Percentiles rank a stretch among this genome's conserved stretches.
phyloP scores from a whole-genome alignment of 2,888 invertebrate species.

The Tiliacea citrago region DNA sequence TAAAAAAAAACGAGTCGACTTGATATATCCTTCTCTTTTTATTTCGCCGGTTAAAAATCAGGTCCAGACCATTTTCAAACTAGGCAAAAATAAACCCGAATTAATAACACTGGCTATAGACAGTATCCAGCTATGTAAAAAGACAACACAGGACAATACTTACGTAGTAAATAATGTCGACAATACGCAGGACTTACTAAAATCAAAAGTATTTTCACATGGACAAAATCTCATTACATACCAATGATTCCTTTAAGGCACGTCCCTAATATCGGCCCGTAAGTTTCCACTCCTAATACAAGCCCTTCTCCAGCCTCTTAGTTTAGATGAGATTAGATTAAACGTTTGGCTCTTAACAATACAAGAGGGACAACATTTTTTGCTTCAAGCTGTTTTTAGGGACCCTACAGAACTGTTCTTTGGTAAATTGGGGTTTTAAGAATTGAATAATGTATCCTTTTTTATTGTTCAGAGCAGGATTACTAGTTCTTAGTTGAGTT shows the following conservation, averaged over 20 bases:
- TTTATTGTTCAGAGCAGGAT: constrained; percentile 42
- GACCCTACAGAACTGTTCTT: constrained; percentile 47
- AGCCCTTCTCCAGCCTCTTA: constrained; percentile 73
- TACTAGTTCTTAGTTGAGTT: constrained; percentile 36
- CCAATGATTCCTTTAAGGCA: background rate
- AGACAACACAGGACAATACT: too few species aligned
- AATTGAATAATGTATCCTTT: constrained; percentile 64
- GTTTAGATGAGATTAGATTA: constrained; percentile 78
- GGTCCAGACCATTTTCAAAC: too few species aligned
- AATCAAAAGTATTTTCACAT: too few species aligned
- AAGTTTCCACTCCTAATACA: constrained; percentile 61
- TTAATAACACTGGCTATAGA: too few species aligned
- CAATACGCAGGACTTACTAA: too few species aligned
- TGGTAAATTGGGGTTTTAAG: constrained; percentile 57
- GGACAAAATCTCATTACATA: background rate
- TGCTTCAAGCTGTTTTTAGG: constrained; percentile 67
- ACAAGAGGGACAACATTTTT: constrained; percentile 74
- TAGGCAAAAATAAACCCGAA: too few species aligned
- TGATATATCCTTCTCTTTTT: too few species aligned
- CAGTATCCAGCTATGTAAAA: too few species aligned
- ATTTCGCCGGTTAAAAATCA: too few species aligned
- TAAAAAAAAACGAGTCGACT: too few species aligned
- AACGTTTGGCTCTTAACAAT: constrained; percentile 75
- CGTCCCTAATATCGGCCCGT: constrained; percentile 51
- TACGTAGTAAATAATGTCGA: too few species aligned